A percentile compares a stretch with the other conserved stretches of the same genome.
Conservation (phyloP, 2,888 invertebrate species). For the Cheilosia urbana region DNA sequence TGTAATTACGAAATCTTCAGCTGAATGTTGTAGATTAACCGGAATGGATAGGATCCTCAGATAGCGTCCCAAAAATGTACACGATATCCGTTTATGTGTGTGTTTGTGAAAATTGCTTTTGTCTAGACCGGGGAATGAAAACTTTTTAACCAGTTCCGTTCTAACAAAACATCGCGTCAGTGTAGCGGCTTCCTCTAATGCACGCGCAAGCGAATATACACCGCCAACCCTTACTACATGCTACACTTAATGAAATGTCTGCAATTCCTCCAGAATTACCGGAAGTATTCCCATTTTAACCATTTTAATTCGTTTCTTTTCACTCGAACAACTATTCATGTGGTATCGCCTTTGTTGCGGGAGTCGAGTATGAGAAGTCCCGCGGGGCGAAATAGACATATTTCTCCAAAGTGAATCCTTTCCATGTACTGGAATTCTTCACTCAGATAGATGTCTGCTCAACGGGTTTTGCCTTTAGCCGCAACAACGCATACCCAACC, state of each 20-base stretch:
- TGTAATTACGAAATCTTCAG: constrained; percentile 57
- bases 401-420: constrained; percentile 23
- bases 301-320: constrained; percentile 60
- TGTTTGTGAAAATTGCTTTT: constrained; percentile 55
- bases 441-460: neutral
- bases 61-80: constrained; percentile 53
- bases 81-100: constrained; percentile 15
- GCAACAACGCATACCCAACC: neutral
- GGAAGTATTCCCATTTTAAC: constrained; percentile 69
- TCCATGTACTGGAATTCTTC: constrained; percentile 29
- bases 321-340: constrained; percentile 41
- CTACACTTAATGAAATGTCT: constrained; percentile 67
- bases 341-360: constrained; percentile 7
- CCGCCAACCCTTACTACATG: constrained; percentile 30
- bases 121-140: constrained; percentile 71
- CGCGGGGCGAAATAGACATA: constrained; percentile 15
- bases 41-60: constrained; percentile 57
- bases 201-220: constrained; percentile 32
- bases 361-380: neutral
- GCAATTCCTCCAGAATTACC: constrained; percentile 42
- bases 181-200: constrained; percentile 41
- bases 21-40: constrained; percentile 62
- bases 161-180: constrained; percentile 25
- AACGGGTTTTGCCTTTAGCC: neutral
- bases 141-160: constrained; percentile 50